phyloP scores from a whole-genome alignment of 2,888 invertebrate genomes.

The Embidobia sp. region DNA sequence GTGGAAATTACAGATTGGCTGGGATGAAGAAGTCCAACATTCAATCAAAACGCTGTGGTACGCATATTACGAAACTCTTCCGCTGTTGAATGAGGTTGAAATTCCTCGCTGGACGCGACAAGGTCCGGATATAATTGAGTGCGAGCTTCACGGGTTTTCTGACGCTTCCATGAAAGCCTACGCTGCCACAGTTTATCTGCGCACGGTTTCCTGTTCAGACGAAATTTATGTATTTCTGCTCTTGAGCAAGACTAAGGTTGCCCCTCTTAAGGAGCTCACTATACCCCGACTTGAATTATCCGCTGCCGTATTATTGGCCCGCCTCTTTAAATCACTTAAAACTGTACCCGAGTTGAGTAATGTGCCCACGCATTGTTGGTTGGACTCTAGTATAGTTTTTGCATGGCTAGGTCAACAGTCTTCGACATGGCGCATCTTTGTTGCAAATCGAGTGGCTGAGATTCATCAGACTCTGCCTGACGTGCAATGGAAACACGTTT shows the following conservation, averaged over 20 bases:
- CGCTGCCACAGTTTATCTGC: slow-evolving; percentile 14
- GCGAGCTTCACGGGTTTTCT: slow-evolving; percentile 39
- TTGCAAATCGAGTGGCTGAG: background rate
- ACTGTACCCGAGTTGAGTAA: too few species aligned
- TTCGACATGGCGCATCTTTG: background rate
- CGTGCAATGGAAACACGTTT: background rate
- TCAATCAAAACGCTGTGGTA: too few species aligned
- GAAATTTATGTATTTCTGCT: slow-evolving; percentile 7
- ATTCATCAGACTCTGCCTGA: background rate
- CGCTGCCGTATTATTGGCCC: background rate
- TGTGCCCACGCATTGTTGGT: too few species aligned
- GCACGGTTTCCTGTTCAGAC: background rate
- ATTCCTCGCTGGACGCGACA: background rate
- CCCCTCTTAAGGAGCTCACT: slow-evolving; percentile 1
- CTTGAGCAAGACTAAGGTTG: slow-evolving; percentile 44
- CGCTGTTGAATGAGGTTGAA: background rate
- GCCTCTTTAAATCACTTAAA: too few species aligned
- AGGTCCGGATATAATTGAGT: too few species aligned
- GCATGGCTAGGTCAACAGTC: background rate
- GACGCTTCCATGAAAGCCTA: slow-evolving; percentile 43
- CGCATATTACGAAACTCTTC: too few species aligned
- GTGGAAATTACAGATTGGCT: too few species aligned
- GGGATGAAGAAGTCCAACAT: too few species aligned
- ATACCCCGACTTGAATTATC: background rate
- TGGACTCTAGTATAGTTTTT: too few species aligned